Evolutionary conservation across 1,140 invertebrate species (phyloP).

Genomic region (Drosophila kohkoa): DNA sequence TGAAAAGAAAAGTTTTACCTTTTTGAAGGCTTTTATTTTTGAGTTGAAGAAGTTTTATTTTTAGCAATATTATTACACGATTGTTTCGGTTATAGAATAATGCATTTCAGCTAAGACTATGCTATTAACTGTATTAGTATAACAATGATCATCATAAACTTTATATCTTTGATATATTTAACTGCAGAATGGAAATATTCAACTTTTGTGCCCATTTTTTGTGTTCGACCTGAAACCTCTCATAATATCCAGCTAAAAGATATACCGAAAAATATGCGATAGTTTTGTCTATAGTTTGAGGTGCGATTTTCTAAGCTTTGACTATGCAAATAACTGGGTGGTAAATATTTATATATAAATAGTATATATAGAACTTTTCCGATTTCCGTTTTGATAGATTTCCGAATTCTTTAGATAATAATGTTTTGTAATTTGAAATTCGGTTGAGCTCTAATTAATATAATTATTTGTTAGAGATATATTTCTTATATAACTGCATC

Average conservation of each 20-base stretch:
- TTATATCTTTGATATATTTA: slow-evolving; percentile 8
- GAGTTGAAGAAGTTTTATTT: slow-evolving; percentile 23
- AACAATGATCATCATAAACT: slow-evolving; percentile 8
- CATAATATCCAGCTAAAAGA: slow-evolving; percentile 8
- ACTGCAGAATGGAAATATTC: slow-evolving; percentile 3
- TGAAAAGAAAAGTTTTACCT: not conserved
- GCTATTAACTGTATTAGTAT: not conserved
- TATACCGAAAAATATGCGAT: slow-evolving; percentile 7
- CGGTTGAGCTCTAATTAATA: too few species aligned
- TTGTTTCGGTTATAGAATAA: slow-evolving; percentile 14
- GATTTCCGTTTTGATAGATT: not conserved
- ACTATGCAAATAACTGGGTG: slow-evolving; percentile 11
- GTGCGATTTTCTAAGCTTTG: slow-evolving; percentile 13
- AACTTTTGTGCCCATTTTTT: slow-evolving; percentile 29
- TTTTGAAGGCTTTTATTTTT: not conserved
- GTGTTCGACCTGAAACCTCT: slow-evolving; percentile 22
- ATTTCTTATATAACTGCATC: slow-evolving; percentile 33
- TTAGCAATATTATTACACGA: slow-evolving; percentile 15
- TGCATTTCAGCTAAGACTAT: slow-evolving; percentile 17
- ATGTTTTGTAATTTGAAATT: too few species aligned
- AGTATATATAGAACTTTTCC: not conserved
- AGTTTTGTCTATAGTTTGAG: slow-evolving; percentile 6
- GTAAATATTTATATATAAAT: slow-evolving; percentile 4
- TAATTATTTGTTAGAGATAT: slow-evolving; percentile 3
- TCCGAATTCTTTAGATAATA: too few species aligned